Evolutionary conservation across 1,140 invertebrate genomes (phyloP).

Genomic region (Cotesia glomerata): DNA sequence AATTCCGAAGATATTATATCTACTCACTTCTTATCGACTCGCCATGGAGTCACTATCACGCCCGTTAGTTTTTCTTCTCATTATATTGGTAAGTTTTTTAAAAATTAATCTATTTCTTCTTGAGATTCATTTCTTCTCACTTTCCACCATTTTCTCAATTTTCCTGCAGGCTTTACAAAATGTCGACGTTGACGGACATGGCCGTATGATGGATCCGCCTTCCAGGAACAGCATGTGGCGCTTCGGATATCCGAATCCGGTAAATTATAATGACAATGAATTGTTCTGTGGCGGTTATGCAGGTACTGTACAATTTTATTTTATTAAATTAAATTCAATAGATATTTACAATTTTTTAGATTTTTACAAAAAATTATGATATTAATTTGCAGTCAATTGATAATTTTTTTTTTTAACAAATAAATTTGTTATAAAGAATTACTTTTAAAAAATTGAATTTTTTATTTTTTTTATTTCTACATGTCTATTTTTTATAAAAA

Average conservation of each 20-base stretch:
- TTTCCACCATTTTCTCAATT: too few relatives aligned
- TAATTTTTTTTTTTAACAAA: too few relatives aligned
- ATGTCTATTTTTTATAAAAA: too few relatives aligned
- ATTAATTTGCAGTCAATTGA: too few relatives aligned
- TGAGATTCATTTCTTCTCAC: too few relatives aligned
- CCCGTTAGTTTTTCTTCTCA: not conserved
- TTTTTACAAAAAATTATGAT: too few relatives aligned
- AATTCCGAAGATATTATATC: not conserved
- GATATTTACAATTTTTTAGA: too few relatives aligned
- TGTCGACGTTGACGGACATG: conserved; percentile 68
- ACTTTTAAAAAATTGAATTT: too few relatives aligned
- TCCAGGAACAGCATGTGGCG: conserved; percentile 92
- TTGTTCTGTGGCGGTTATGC: conserved; percentile 83
- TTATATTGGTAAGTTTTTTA: not conserved
- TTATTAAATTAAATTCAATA: too few relatives aligned
- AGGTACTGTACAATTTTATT: conserved; percentile 62
- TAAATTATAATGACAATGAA: conserved; percentile 94
- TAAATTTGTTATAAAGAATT: too few relatives aligned
- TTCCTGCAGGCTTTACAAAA: too few relatives aligned
- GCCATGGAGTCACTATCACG: not conserved
- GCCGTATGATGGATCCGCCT: conserved; percentile 86
- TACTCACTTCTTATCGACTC: not conserved
- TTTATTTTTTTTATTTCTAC: too few relatives aligned
- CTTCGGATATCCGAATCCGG: conserved; percentile 89
- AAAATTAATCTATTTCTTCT: not conserved